phyloP scores from a whole-genome alignment of 2,888 invertebrate species.

The Hemistola chrysoprasaria region DNA sequence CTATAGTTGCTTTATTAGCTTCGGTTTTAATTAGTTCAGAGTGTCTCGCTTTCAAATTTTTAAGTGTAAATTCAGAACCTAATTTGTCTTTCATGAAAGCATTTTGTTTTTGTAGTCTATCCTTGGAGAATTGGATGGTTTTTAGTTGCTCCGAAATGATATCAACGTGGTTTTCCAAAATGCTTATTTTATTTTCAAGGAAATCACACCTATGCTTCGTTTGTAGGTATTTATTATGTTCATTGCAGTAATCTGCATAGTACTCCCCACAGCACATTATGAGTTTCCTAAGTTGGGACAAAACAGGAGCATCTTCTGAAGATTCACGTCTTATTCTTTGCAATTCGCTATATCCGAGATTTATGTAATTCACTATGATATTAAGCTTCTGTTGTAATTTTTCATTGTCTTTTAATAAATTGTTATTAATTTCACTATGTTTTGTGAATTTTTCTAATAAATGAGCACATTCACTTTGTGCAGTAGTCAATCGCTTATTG shows the following conservation, averaged over 20 bases:
- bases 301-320: constrained; percentile 32
- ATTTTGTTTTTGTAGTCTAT: constrained; percentile 34
- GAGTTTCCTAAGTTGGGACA: constrained; percentile 49
- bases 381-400: constrained; percentile 40
- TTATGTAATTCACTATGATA: constrained; percentile 42
- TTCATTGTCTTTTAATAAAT: constrained; percentile 39
- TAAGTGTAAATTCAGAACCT: not conserved
- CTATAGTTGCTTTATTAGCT: too few species aligned
- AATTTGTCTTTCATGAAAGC: constrained; percentile 15
- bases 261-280: constrained; percentile 52
- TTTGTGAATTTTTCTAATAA: constrained; percentile 37
- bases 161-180: constrained; percentile 46
- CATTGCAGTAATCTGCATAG: constrained; percentile 48
- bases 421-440: constrained; percentile 32
- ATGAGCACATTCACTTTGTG: constrained; percentile 40
- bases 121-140: constrained; percentile 35
- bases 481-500: constrained; percentile 36
- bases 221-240: constrained; percentile 39
- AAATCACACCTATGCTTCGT: constrained; percentile 53
- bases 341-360: constrained; percentile 49
- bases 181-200: constrained; percentile 46
- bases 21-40: too few species aligned
- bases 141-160: constrained; percentile 39
- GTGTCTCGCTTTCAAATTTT: constrained; percentile 3
- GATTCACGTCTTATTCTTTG: constrained; percentile 40